Evolutionary conservation across 2,888 invertebrate genomes (phyloP).

Genomic region (Gnatocerus cornutus): DNA sequence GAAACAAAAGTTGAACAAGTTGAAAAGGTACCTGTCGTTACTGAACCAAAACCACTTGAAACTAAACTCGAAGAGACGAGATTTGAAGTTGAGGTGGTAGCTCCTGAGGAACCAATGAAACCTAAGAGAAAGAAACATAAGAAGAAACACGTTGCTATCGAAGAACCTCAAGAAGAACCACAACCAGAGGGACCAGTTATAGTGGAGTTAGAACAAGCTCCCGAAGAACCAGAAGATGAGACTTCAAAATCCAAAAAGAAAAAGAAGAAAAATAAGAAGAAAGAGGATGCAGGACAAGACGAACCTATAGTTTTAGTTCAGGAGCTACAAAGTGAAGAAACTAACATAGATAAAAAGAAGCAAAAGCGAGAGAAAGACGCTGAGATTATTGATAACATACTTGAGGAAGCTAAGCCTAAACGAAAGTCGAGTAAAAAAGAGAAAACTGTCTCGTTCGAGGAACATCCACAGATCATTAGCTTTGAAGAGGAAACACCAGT

Average conservation of each 20-base stretch:
- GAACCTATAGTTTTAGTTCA: background rate
- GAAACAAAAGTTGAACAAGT: too few species aligned
- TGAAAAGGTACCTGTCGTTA: too few species aligned
- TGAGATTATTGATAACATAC: background rate
- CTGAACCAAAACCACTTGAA: too few species aligned
- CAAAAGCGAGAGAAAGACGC: conserved; percentile 22
- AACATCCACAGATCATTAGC: conserved; percentile 63
- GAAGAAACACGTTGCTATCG: too few species aligned
- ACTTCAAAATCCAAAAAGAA: conserved; percentile 28
- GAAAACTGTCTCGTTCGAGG: conserved; percentile 67
- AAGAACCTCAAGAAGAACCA: background rate
- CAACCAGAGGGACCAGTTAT: background rate
- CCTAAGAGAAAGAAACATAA: background rate
- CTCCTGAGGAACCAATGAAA: background rate
- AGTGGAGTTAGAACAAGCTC: background rate
- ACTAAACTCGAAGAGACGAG: too few species aligned
- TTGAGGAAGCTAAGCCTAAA: conserved; percentile 21
- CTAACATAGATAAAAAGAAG: conserved; percentile 5
- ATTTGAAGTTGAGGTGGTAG: too few species aligned
- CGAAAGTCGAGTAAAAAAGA: conserved; percentile 58
- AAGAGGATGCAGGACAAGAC: conserved; percentile 15
- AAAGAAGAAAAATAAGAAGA: conserved; percentile 40
- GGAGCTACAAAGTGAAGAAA: conserved; percentile 9
- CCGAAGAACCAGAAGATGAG: conserved; percentile 1
- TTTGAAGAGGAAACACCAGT: conserved; percentile 50